Conservation (phyloP, 2,113 vertebrate genomes). For the Dipodomys spectabilis region DNA sequence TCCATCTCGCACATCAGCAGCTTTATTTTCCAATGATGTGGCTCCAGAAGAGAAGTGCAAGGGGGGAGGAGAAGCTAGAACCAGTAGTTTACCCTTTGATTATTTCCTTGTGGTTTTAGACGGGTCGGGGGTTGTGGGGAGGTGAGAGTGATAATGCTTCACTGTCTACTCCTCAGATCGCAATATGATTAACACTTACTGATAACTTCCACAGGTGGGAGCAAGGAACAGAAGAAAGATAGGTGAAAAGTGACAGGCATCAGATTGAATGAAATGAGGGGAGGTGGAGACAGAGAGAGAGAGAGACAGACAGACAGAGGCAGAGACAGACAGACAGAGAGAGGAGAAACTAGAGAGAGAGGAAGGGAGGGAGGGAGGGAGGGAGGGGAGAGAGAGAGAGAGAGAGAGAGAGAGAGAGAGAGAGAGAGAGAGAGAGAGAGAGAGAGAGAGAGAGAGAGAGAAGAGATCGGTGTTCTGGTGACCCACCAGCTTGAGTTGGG, state of each 20-base stretch:
- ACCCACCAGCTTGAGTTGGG: neutral
- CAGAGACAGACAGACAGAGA: no score
- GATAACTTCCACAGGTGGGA: neutral
- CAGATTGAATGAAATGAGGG: neutral
- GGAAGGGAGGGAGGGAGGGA: neutral
- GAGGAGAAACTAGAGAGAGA: no score
- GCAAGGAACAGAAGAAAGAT: neutral
- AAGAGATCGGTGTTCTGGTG: neutral
- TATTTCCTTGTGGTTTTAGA: constrained; percentile 60
- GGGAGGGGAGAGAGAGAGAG: no score
- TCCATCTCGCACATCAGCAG: constrained; percentile 86
- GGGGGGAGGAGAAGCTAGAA: constrained; percentile 53
- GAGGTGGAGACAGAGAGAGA: neutral
- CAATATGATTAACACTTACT: neutral
- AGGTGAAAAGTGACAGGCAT: neutral
- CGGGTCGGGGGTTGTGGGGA: neutral
- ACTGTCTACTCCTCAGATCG: constrained; percentile 24
- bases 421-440: no score
- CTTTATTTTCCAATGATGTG: constrained; percentile 84
- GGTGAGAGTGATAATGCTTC: neutral
- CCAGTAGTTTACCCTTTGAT: constrained; percentile 34
- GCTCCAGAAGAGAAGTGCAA: constrained; percentile 80
- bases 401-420: no score
- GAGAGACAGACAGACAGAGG: no score
- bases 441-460: no score